Conservation (phyloP, 2,113 vertebrate species). For the Calonectris borealis region DNA sequence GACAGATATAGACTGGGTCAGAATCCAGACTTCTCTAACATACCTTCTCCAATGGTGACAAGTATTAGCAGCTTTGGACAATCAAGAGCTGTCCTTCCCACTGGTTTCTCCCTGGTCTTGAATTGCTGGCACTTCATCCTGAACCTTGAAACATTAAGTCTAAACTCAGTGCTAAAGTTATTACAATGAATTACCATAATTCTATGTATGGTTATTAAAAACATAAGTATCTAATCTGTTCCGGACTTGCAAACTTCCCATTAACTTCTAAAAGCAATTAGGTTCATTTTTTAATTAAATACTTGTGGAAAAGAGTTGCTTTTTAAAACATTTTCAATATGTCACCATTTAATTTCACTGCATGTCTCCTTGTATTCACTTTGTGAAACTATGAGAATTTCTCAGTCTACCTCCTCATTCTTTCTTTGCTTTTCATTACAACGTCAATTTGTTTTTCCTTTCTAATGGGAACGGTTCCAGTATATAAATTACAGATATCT, state of each 20-base stretch:
- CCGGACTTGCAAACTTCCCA: background rate
- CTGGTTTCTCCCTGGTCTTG: background rate
- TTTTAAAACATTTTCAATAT: background rate
- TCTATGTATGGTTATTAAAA: background rate
- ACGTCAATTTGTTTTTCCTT: background rate
- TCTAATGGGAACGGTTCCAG: background rate
- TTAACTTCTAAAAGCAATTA: conserved; percentile 11
- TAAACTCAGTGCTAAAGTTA: background rate
- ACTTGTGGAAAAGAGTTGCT: background rate
- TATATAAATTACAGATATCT: background rate
- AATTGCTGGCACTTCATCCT: background rate
- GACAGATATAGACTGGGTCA: background rate
- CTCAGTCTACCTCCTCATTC: background rate
- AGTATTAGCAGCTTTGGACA: background rate
- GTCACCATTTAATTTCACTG: background rate
- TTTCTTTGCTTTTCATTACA: background rate
- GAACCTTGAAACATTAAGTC: background rate
- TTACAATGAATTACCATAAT: background rate
- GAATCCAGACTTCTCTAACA: background rate
- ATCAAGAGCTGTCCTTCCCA: background rate
- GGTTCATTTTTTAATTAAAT: background rate
- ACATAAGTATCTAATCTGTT: background rate
- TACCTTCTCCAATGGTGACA: background rate
- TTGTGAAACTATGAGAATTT: background rate
- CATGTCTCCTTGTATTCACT: background rate